Evolutionary conservation across 37 sponge, comb jelly and placozoan genomes (phyloP), one percentile per base, ranked within the genome.

Genomic region (Chondrosia reniformis): DNA sequence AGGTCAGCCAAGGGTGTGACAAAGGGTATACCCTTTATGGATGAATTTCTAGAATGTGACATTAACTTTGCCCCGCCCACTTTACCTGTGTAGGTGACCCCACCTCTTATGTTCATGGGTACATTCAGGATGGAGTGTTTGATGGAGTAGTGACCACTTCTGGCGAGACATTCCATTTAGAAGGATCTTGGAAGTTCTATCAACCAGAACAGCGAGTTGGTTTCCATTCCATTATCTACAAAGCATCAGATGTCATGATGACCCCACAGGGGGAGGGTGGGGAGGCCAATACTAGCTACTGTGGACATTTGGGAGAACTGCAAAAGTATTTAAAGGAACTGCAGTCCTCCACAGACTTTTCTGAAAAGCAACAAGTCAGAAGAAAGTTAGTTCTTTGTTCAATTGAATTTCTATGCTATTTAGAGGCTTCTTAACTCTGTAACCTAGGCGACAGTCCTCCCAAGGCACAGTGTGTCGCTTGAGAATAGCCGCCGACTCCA

Each of bases 201-300:
- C 33, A 71, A 24, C 58, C 38, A 13, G 10, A 3, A 24, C n/a
- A 25, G 17, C 63, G 45, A 2, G 8, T 37, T 0, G 57, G 36
- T 19, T 86, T 86, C 64, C 91, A 89, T 55, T 89, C 91, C 40
- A 36, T 89, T 33, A 34, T 87, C 40, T 87, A 87, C 57, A 45
- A 71, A 32, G 59, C n/a, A n/a, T 63, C 67, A 2, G 88, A 87
- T 49, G 84, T 87, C 61, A 69, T 4, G 72, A 41, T 7, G 2
- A 41, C 8, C 43, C 72, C 24, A 24, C 37, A 36, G 7, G 72
- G 72, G 3, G 36, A 38, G 43, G 2, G 58, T 56, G 58, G 58
- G 3, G 27, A 56, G 58, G 58, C 3, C 3, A 38, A 40, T 7
- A 38, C 44, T 1, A 34, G 44, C 44, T 36, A 36, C 67, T 69